These are phyloP conservation scores for Asbolus verrucosus DNA, from an alignment of 1,140 invertebrate species.

Conservation along the genomic window DNA sequence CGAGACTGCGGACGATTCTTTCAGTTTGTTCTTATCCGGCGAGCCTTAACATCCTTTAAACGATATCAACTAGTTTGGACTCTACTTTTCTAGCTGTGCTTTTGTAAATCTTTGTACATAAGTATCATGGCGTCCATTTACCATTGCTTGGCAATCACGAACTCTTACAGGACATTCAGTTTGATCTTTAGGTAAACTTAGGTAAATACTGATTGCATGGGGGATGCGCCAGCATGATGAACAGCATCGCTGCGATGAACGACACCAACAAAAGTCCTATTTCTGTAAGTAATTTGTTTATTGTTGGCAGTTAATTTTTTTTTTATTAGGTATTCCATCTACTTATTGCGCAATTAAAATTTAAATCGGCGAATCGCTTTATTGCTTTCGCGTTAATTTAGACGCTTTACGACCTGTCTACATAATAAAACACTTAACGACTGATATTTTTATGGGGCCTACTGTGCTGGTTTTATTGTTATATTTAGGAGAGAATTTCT, in stretches of 20 bases:
- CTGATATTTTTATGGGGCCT: too few relatives aligned
- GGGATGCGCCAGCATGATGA: conserved; percentile 7
- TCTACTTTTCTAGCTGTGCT: background rate
- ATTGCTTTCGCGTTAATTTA: conserved; percentile 4
- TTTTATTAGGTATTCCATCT: background rate
- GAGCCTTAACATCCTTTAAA: background rate
- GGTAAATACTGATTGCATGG: too few relatives aligned
- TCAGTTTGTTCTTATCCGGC: conserved; percentile 26
- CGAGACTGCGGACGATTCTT: conserved; percentile 24
- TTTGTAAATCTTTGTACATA: too few relatives aligned
- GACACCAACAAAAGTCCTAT: conserved; percentile 46
- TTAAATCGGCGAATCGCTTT: conserved; percentile 1
- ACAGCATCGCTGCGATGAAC: conserved; percentile 31
- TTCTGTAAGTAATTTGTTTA: conserved; percentile 45
- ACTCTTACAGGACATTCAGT: too few relatives aligned
- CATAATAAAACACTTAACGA: conserved; percentile 19
- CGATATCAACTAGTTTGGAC: background rate
- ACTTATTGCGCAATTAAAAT: conserved; percentile 13
- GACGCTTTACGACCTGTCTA: background rate
- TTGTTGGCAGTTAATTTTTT: background rate
- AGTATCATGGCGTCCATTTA: too few relatives aligned
- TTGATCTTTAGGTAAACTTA: background rate
- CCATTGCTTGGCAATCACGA: too few relatives aligned
- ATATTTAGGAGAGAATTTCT: too few relatives aligned
- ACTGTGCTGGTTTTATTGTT: too few relatives aligned